phyloP scores from a whole-genome alignment of 2,797 vertebrate species.

The Gambusia yucatana region DNA sequence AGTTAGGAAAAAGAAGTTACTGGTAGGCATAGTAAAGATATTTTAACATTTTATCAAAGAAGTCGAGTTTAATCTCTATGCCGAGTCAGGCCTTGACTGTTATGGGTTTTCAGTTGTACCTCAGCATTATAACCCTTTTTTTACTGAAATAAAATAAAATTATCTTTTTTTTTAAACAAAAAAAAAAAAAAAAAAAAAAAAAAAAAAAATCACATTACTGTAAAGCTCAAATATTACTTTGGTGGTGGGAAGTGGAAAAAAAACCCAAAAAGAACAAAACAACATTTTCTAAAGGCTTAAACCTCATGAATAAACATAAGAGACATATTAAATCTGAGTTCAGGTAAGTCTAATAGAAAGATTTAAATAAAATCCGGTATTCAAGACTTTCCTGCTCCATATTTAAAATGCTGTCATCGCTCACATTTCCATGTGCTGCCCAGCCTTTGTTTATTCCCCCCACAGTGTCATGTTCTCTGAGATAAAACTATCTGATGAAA shows the following conservation, averaged over 20 bases:
- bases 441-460: not conserved
- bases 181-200: too few relatives aligned
- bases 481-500: conserved; percentile 8
- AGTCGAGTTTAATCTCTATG: not conserved
- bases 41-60: not conserved
- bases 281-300: not conserved
- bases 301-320: not conserved
- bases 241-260: not conserved
- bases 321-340: not conserved
- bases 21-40: not conserved
- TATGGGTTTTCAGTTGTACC: not conserved
- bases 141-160: not conserved
- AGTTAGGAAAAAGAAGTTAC: too few relatives aligned
- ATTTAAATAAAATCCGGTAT: not conserved
- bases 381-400: not conserved
- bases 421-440: not conserved
- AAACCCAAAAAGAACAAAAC: too few relatives aligned
- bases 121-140: not conserved
- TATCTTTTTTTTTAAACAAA: too few relatives aligned
- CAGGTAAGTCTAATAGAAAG: not conserved
- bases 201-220: not conserved
- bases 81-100: not conserved
- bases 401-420: not conserved
- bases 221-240: not conserved
- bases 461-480: not conserved